phyloP scores from a whole-genome alignment of 1,140 invertebrate genomes.

The Tetragnatha versicolor region DNA sequence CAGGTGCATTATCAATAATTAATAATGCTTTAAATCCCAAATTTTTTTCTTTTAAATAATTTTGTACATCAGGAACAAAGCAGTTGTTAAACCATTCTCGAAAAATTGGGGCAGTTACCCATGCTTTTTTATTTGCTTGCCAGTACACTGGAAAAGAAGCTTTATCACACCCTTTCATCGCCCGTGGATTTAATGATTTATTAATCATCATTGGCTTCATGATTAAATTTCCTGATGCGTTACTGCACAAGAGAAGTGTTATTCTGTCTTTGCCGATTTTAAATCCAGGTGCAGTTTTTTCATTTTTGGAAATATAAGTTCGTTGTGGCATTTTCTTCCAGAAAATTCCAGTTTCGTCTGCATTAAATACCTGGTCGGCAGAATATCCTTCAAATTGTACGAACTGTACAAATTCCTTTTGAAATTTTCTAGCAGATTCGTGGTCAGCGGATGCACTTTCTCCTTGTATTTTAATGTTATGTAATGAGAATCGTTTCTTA shows the following conservation, averaged over 20 bases:
- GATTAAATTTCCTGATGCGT: conserved; percentile 64
- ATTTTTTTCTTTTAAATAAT: conserved; percentile 44
- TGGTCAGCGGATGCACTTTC: conserved; percentile 62
- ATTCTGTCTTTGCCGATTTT: conserved; percentile 65
- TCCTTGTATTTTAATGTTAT: conserved; percentile 49
- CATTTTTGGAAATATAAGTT: conserved; percentile 63
- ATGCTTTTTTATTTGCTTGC: conserved; percentile 64
- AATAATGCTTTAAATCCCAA: conserved; percentile 55
- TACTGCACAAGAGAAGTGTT: conserved; percentile 64
- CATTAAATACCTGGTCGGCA: conserved; percentile 64
- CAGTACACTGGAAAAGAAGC: conserved; percentile 63
- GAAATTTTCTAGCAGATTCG: conserved; percentile 60
- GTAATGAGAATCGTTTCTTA: conserved; percentile 3
- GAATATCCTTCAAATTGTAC: conserved; percentile 62
- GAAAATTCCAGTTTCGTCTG: conserved; percentile 64
- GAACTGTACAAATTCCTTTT: conserved; percentile 60
- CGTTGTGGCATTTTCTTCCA: conserved; percentile 66
- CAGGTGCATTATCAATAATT: conserved; percentile 55
- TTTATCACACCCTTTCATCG: conserved; percentile 63
- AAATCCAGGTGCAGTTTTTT: conserved; percentile 63
- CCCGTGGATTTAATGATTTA: conserved; percentile 60
- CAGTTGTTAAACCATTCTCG: conserved; percentile 61
- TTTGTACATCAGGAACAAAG: conserved; percentile 36
- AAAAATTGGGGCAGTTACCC: conserved; percentile 63
- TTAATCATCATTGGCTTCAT: conserved; percentile 66